These are phyloP conservation scores for Calameuta idolon DNA, from an alignment of 2,888 invertebrate genomes.

Conservation along the genomic window DNA sequence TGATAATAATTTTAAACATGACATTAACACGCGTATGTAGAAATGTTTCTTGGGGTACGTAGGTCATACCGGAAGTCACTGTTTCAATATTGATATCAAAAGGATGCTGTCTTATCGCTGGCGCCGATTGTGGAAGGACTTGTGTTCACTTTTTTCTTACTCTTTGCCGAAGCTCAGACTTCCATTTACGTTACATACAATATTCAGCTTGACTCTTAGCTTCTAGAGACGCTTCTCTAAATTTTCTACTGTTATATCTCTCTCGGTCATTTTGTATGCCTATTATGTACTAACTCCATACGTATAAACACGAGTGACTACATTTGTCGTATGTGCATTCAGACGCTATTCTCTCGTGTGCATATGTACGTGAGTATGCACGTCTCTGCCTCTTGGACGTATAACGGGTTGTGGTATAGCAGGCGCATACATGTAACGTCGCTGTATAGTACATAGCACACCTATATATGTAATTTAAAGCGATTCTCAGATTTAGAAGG, in stretches of 20 bases:
- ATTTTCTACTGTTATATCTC: neutral
- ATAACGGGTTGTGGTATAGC: neutral
- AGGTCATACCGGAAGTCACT: constrained; percentile 52
- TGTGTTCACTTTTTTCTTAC: neutral
- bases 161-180: neutral
- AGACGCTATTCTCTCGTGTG: neutral
- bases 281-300: neutral
- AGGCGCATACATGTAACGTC: neutral
- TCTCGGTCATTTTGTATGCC: neutral
- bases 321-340: neutral
- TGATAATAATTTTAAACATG: neutral
- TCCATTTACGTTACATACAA: neutral
- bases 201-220: neutral
- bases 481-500: neutral
- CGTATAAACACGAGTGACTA: neutral
- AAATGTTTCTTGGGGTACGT: constrained; percentile 42
- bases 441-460: neutral
- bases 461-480: neutral
- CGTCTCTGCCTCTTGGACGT: neutral
- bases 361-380: neutral
- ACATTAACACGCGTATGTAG: neutral
- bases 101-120: constrained; percentile 44
- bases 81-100: constrained; percentile 47
- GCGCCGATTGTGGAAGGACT: neutral
- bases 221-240: neutral